Conservation (phyloP, 2,797 vertebrate species). For the Avahi laniger region DNA sequence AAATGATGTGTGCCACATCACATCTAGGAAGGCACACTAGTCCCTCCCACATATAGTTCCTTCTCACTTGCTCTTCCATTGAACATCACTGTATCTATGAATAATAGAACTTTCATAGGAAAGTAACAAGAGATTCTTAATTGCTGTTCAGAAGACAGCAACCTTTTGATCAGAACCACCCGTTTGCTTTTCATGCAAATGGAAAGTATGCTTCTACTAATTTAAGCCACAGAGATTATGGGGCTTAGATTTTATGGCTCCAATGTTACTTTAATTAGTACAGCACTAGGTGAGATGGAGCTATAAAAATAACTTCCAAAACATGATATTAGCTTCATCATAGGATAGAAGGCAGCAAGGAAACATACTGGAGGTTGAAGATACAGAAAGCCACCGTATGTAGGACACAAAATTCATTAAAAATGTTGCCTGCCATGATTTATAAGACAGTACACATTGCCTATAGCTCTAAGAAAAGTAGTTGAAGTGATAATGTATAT, state of each 20-base stretch:
- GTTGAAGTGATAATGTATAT: background rate
- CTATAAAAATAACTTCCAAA: background rate
- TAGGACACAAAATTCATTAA: background rate
- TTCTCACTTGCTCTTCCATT: background rate
- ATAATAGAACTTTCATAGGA: background rate
- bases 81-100: background rate
- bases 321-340: background rate
- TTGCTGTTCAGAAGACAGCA: background rate
- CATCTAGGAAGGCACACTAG: background rate
- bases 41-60: background rate
- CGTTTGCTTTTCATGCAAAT: background rate
- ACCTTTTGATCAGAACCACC: background rate
- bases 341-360: background rate
- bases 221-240: background rate
- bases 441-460: background rate
- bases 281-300: background rate
- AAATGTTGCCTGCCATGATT: background rate
- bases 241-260: background rate
- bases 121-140: background rate
- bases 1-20: background rate
- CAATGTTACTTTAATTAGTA: background rate
- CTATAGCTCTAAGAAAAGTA: background rate
- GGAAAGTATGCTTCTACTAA: background rate
- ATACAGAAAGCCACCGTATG: background rate
- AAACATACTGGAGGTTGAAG: background rate